These are phyloP conservation scores for Stichodactyla mertensii DNA, from an alignment of 64 coral and sea anemone species.

Conservation along the genomic window DNA sequence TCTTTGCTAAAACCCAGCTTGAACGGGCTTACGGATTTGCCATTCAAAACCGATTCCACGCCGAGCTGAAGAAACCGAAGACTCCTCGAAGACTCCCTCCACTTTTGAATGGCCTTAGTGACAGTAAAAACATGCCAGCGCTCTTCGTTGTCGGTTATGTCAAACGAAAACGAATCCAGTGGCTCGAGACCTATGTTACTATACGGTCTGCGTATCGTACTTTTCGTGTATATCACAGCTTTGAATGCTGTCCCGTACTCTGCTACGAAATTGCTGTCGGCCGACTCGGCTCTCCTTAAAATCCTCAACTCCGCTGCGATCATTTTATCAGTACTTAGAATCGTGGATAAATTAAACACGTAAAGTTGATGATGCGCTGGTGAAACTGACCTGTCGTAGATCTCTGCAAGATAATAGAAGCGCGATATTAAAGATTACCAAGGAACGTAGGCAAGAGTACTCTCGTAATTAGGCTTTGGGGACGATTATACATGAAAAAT, in stretches of 20 bases:
- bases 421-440: neutral
- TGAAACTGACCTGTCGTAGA: conserved; percentile 44
- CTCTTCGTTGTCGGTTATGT: conserved; percentile 62
- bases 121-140: conserved; percentile 88
- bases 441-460: neutral
- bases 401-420: conserved; percentile 63
- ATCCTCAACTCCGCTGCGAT: conserved; percentile 70
- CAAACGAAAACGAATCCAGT: conserved; percentile 77
- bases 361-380: conserved; percentile 58
- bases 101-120: conserved; percentile 55
- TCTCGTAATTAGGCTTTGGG: neutral
- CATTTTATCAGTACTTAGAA: conserved; percentile 69
- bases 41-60: conserved; percentile 73
- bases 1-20: conserved; percentile 76
- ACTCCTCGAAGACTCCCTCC: conserved; percentile 41
- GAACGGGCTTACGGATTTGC: conserved; percentile 50
- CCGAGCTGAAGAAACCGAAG: conserved; percentile 54
- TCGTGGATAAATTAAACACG: conserved; percentile 72
- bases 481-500: conserved; percentile 52
- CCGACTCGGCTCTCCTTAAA: conserved; percentile 37
- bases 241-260: conserved; percentile 77
- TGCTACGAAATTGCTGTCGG: conserved; percentile 27
- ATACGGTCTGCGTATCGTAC: neutral
- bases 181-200: conserved; percentile 6
- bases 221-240: conserved; percentile 67